Conservation (phyloP, 2,113 vertebrate species). For the Mola mola region DNA sequence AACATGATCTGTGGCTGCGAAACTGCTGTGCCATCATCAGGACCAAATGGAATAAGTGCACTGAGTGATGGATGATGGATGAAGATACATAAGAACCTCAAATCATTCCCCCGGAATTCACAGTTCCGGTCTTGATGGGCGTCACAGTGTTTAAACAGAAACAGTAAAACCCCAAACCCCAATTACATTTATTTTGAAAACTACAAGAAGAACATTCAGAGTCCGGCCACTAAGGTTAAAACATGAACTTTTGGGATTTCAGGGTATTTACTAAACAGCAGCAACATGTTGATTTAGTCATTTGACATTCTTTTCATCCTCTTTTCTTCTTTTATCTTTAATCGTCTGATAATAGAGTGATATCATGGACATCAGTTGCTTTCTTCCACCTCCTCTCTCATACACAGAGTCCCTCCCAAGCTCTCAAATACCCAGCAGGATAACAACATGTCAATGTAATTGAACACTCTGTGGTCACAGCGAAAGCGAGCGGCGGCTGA, state of each 20-base stretch:
- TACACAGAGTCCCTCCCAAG: neutral
- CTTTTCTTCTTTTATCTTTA: constrained; percentile 2
- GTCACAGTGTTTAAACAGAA: too few relatives aligned
- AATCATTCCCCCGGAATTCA: neutral
- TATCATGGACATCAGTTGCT: neutral
- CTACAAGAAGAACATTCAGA: too few relatives aligned
- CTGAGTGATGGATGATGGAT: neutral
- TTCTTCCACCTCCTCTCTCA: constrained; percentile 7
- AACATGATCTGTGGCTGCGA: constrained; percentile 8
- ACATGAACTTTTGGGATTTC: too few relatives aligned
- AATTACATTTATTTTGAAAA: too few relatives aligned
- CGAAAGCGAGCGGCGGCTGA: constrained; percentile 16
- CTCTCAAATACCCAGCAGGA: constrained; percentile 32
- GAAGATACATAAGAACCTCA: neutral
- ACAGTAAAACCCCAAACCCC: too few relatives aligned
- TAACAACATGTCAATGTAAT: constrained; percentile 56
- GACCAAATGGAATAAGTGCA: constrained; percentile 2
- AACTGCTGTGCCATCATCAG: constrained; percentile 18
- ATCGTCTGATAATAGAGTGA: constrained; percentile 11
- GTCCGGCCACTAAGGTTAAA: too few relatives aligned
- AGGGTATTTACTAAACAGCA: neutral
- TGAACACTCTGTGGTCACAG: constrained; percentile 48
- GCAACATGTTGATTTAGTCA: constrained; percentile 1
- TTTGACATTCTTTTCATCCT: constrained; percentile 8
- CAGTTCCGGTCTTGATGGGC: too few relatives aligned